Evolutionary conservation across 2,888 invertebrate species (phyloP).

Genomic region (Cosmopolites sordidus): DNA sequence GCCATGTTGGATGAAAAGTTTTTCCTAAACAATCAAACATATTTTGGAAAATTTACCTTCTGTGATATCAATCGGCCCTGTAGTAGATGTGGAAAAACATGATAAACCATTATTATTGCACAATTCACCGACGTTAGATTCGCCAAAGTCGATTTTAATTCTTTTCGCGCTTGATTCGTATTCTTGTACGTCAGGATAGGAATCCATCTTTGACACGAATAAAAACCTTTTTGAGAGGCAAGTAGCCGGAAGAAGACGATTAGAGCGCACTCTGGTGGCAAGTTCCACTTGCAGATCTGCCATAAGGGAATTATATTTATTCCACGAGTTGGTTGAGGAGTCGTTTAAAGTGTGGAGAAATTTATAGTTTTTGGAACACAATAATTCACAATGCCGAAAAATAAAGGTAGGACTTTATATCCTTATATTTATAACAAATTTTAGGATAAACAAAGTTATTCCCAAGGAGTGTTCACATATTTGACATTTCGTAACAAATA

Average conservation of each 20-base stretch:
- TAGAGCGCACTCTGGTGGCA: conserved; percentile 30
- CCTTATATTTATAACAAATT: too few relatives aligned
- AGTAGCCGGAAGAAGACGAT: conserved; percentile 36
- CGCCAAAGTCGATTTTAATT: conserved; percentile 45
- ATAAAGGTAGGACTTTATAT: conserved; percentile 50
- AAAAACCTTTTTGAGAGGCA: conserved; percentile 34
- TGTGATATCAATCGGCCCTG: conserved; percentile 42
- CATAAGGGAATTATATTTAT: not conserved
- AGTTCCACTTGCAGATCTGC: not conserved
- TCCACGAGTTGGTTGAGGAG: not conserved
- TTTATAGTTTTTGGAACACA: conserved; percentile 21
- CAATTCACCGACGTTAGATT: conserved; percentile 43
- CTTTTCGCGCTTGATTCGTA: conserved; percentile 48
- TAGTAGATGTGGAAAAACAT: conserved; percentile 41
- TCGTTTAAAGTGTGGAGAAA: conserved; percentile 1
- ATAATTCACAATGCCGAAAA: conserved; percentile 53
- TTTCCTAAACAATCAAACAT: conserved; percentile 47
- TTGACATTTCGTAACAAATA: too few relatives aligned
- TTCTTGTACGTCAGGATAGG: conserved; percentile 47
- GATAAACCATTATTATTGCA: conserved; percentile 43
- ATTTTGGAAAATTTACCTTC: conserved; percentile 50
- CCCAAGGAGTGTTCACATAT: too few relatives aligned
- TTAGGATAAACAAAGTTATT: too few relatives aligned
- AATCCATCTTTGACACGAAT: conserved; percentile 51
- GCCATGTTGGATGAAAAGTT: conserved; percentile 47